phyloP scores from a whole-genome alignment of 2,113 vertebrate genomes.

The Hippoglossus stenolepis region DNA sequence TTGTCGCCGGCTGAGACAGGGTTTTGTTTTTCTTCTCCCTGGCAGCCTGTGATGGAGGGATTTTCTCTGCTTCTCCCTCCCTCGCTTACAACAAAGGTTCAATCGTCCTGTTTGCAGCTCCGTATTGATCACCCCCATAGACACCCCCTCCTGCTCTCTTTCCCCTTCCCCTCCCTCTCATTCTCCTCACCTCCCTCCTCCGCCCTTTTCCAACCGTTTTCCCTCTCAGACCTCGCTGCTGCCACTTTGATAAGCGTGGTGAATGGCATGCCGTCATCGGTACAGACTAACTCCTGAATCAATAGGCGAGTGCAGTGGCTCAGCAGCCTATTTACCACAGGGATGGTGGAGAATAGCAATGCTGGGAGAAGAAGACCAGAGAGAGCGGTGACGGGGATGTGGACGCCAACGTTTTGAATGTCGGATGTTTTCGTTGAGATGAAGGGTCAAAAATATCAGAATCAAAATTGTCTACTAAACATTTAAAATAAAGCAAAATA shows the following conservation, averaged over 20 bases:
- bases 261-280: constrained; percentile 61
- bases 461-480: too few species aligned
- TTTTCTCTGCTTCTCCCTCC: constrained; percentile 38
- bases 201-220: constrained; percentile 6
- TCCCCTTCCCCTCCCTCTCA: background rate
- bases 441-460: too few species aligned
- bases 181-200: constrained; percentile 1
- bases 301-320: constrained; percentile 61
- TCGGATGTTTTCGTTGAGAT: too few species aligned
- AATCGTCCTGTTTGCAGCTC: constrained; percentile 61
- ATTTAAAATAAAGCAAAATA: too few species aligned
- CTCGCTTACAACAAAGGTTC: constrained; percentile 27
- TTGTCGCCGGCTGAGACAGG: too few species aligned
- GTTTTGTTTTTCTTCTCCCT: background rate
- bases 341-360: constrained; percentile 57
- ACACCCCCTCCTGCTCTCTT: constrained; percentile 23
- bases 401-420: too few species aligned
- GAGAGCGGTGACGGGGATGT: background rate
- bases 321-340: constrained; percentile 61
- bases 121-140: constrained; percentile 64
- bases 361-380: constrained; percentile 18
- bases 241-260: constrained; percentile 59
- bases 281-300: constrained; percentile 71
- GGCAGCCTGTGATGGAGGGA: constrained; percentile 48
- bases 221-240: constrained; percentile 41